Base-by-base conservation (phyloP, 2,888 invertebrate species). In the Epirrhoe tristata region DNA sequence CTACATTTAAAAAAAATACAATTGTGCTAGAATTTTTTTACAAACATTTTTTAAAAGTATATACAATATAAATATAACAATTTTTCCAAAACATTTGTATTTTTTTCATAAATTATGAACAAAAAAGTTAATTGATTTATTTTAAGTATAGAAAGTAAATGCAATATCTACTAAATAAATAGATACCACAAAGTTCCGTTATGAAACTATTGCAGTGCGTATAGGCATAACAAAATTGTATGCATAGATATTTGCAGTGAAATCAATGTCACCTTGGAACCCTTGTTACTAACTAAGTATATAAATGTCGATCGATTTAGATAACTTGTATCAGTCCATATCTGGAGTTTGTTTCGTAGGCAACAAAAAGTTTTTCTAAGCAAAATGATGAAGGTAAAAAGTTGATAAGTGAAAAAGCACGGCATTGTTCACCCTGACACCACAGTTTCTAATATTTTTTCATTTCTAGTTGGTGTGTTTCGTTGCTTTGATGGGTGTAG, bases 191-290 rank as follows among this genome's bases (percentile, higher is more conserved):
- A 39, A 56, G 50, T 51, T 14, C 8, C 6, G 36, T 71, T 69
- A 63, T 61, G 69, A 71, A 71, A 73, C 58, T 58, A 69, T 70
- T 61, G 63, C 55, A 66, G 48, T 17, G 56, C 58, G 64, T 64
- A 58, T 71, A 62, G 65, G 69, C 60, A 55, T 54, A 56, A 48
- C 53, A 61, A 59, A 65, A 59, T 55, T 69, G 65, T 60, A 58
- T 63, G 56, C 62, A 50, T 43, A 56, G 63, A 61, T 63, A 73
- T 71, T 74, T 75, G 67, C 62, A 74, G 73, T 72, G 77, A 76
- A 79, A 79, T 72, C 72, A 69, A 68, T 62, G 59, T 76, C 54
- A 63, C 74, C 76, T 77, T 77, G 75, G 71, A 64, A 68, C 68
- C 67, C 69, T 74, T 74, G 60, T 53, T 68, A 58, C 70, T 52